A percentile compares a stretch with the other conserved stretches of the same genome.
These are phyloP conservation scores for Neolamprologus sp. DNA, from an alignment of 2,113 vertebrate genomes.

Conservation along the genomic window DNA sequence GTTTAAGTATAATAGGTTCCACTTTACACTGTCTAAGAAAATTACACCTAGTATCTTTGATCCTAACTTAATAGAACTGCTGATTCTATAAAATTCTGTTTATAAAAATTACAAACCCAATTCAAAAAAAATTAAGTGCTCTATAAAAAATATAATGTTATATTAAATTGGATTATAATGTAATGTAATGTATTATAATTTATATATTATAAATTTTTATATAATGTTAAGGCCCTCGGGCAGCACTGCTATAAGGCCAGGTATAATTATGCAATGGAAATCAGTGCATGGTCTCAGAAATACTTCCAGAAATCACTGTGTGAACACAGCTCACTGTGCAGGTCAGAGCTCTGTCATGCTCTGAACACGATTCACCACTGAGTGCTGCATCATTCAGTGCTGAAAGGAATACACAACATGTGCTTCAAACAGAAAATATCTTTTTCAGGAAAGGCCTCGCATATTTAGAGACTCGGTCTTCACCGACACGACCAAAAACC, in stretches of 20 bases:
- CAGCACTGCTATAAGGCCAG: not conserved
- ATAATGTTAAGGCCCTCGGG: not conserved
- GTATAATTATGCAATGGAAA: not conserved
- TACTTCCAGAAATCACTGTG: not conserved
- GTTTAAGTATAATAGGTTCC: not conserved
- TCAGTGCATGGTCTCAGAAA: not conserved
- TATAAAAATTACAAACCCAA: not conserved
- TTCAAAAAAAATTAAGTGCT: not conserved
- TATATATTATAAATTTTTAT: not conserved
- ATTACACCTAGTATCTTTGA: not conserved
- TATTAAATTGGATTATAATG: not conserved
- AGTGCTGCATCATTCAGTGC: not conserved
- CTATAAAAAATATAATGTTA: not conserved
- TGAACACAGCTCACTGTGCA: not conserved
- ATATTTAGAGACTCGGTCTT: not conserved
- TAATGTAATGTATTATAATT: not conserved
- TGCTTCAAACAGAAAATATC: not conserved
- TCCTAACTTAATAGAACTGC: not conserved
- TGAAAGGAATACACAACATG: not conserved
- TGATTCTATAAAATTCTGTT: not conserved
- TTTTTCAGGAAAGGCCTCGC: not conserved
- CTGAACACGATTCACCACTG: not conserved
- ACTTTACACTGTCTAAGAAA: not conserved
- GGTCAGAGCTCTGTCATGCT: not conserved
- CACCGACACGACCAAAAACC: not conserved